Evolutionary conservation across 2,888 invertebrate genomes (phyloP), one percentile per base, ranked within the genome.

Genomic region (Sminthurinus aureus): DNA sequence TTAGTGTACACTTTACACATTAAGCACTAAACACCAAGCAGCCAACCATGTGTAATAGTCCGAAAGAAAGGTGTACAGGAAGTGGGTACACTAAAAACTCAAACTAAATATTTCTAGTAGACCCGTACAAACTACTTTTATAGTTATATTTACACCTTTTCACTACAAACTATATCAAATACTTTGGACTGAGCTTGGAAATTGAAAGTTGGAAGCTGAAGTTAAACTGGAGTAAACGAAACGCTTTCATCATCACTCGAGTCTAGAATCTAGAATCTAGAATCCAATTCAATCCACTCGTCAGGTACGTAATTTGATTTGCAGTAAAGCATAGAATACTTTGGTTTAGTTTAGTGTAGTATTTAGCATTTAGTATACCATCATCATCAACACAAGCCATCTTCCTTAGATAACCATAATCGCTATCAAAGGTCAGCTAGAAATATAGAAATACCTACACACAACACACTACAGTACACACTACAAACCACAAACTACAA

Each of bases 361-460:
- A 38, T 38, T 1, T 38, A 38, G 38, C 1, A 22, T 12, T 24
- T 24, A 71, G 13, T 24, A 24, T 26, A 71, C 3, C 71, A 71
- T 9, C 67, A 67, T 6, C 69, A 22, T 69, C 69, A 71, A 9
- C 26, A 24, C 71, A 24, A 71, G 24, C 8, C 71, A 71, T 71
- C 71, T 71, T 71, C 71, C 71, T 71, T 26, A 71, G 71, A 71
- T 71, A 71, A 26, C 13, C 26, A 50, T 22, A 74, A 24, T 75
- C 69, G 69, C 69, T 75, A 75, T 75, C 75, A 75, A 75, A 75
- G 75, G 75, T 75, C 75, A 75, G 50, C 71, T 58, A 71, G 13
- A 71, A 71, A 71, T 26, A 26, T 58, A 71, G 13, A 71, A 71
- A 71, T 26, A 26, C 71, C 71, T 71, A 20, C 15, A 71, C 71